phyloP scores from a whole-genome alignment of 2,113 vertebrate genomes.

The Dipodomys ordii region DNA sequence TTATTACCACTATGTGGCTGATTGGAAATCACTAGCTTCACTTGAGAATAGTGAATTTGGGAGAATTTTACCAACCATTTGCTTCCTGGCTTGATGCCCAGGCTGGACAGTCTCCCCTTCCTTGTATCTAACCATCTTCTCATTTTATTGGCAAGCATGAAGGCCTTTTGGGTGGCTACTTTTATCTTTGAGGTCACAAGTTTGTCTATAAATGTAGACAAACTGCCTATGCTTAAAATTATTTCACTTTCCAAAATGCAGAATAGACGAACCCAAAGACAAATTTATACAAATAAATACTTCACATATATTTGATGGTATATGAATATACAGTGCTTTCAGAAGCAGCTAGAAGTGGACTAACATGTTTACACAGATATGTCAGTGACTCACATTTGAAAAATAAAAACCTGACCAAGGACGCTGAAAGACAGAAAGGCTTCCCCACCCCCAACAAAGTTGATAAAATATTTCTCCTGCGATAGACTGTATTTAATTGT shows the following conservation, averaged over 20 bases:
- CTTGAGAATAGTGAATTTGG: neutral
- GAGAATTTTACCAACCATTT: neutral
- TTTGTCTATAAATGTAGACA: constrained; percentile 54
- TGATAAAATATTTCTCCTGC: neutral
- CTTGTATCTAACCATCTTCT: neutral
- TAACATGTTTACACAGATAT: constrained; percentile 61
- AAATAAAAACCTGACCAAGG: constrained; percentile 56
- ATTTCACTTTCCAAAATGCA: constrained; percentile 67
- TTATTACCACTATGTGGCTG: neutral
- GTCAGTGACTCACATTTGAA: constrained; percentile 61
- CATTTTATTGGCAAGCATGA: constrained; percentile 13
- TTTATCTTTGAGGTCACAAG: neutral
- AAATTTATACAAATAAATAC: constrained; percentile 60
- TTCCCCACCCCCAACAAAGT: constrained; percentile 59
- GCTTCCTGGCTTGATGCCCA: neutral
- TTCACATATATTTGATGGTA: constrained; percentile 28
- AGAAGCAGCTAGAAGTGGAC: constrained; percentile 69
- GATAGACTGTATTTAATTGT: constrained; percentile 42
- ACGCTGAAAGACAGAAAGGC: constrained; percentile 58
- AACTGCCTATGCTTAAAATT: constrained; percentile 50
- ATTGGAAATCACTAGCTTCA: neutral
- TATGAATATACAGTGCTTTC: constrained; percentile 56
- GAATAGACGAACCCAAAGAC: constrained; percentile 47
- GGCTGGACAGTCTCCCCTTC: neutral
- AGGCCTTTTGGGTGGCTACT: neutral